A percentile compares a stretch with the other conserved stretches of the same genome.
These are phyloP conservation scores for Gobius niger DNA, from an alignment of 2,113 vertebrate species.

Conservation along the genomic window DNA sequence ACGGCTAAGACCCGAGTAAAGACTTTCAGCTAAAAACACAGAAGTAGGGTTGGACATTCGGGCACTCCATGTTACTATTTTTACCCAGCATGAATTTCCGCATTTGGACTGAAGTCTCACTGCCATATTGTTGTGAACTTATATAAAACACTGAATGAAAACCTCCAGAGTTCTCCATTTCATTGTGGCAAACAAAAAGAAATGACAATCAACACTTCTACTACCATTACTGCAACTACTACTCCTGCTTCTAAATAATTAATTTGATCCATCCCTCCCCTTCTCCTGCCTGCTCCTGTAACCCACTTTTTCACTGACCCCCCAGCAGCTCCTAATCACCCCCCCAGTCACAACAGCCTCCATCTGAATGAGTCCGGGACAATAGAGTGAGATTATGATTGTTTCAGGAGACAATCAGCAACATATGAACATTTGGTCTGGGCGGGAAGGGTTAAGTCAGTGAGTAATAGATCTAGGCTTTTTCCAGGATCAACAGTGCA, in stretches of 20 bases:
- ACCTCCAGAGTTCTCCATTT: too few species aligned
- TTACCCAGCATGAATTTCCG: too few species aligned
- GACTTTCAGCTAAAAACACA: too few species aligned
- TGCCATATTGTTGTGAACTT: too few species aligned
- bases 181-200: neutral
- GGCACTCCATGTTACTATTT: too few species aligned
- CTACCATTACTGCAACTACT: neutral
- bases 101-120: too few species aligned
- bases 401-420: conserved; percentile 51
- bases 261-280: neutral
- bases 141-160: too few species aligned
- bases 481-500: too few species aligned
- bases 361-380: conserved; percentile 36
- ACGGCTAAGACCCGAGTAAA: too few species aligned
- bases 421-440: conserved; percentile 37
- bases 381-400: conserved; percentile 43
- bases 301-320: conserved; percentile 59
- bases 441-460: neutral
- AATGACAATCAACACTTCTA: neutral
- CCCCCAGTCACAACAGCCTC: conserved; percentile 12
- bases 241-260: neutral
- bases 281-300: conserved; percentile 28
- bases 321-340: conserved; percentile 18
- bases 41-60: too few species aligned
- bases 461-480: too few species aligned